Base-by-base conservation (phyloP, 2,797 vertebrate species). In the Allobates femoralis region DNA sequence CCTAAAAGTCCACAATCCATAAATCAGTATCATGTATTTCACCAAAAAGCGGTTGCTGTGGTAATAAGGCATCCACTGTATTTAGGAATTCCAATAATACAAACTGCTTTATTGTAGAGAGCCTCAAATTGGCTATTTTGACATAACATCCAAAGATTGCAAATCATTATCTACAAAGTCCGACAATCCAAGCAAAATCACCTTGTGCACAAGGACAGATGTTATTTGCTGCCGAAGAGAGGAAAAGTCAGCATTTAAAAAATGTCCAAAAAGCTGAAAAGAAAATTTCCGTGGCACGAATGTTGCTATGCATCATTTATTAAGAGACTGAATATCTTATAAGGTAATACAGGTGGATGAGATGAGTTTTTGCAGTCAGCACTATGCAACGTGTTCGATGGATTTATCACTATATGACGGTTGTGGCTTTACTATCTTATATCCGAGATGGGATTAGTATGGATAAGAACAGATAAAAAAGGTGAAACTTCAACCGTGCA, bases 241-340 rank as follows among this genome's bases (percentile, higher is more conserved):
- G 23, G 15, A 87, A 73, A 79, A 37, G 60, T 83, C 46, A 73
- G 19, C 75, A 46, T 28, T 86, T 79, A 73, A 51, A 86, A 81
- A 87, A 55, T 56, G 51, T 34, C 76, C 32, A 53, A 55, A 37
- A 71, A 30, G 55, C 84, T 37, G 2, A 60, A 75, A 55, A 28
- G 62, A 51, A 62, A 19, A n/a, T 87, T 77, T 83, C 73, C 50
- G 21, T 26, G 32, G 53, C 34, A 60, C 53, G 53, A 79, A 79
- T 51, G 81, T 60, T 77, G 79, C 28, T 78, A 78, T 83, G 86
- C 80, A 83, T 87, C 74, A 87, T 87, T 83, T 87, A 83, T 87
- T 83, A 83, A 83, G 73, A 73, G 37, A 30, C 81, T 79, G 75
- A 74, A 79, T 87, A 87, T 73, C 86, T 83, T 79, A 80, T 80